A percentile compares a stretch with the other conserved stretches of the same genome.
phyloP scores from a whole-genome alignment of 2,113 vertebrate genomes.

The Oreochromis niloticus region DNA sequence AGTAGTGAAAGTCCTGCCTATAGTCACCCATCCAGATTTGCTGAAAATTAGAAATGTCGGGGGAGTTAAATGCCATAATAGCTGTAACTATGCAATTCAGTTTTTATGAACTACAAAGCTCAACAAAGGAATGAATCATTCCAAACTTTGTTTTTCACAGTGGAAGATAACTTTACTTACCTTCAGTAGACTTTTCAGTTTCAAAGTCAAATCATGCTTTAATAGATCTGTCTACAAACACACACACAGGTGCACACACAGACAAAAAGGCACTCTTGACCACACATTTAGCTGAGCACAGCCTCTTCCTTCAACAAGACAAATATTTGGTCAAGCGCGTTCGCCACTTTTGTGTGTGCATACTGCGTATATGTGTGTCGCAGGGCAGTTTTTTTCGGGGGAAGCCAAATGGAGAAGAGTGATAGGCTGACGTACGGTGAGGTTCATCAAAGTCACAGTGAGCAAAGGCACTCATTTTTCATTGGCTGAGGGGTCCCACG shows the following conservation, averaged over 20 bases:
- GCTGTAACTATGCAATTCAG: background rate
- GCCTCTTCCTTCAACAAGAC: conserved; percentile 92
- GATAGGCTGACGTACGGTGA: conserved; percentile 81
- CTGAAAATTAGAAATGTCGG: background rate
- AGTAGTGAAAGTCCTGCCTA: background rate
- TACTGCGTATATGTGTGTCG: conserved; percentile 59
- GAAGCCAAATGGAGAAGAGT: conserved; percentile 99
- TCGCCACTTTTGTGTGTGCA: conserved; percentile 20
- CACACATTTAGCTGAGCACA: conserved; percentile 77
- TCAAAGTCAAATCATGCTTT: background rate
- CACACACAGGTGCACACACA: background rate
- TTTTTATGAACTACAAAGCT: background rate
- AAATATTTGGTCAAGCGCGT: conserved; percentile 79
- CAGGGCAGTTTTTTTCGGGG: conserved; percentile 68
- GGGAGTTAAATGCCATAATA: background rate
- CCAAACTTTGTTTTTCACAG: background rate
- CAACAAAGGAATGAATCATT: background rate
- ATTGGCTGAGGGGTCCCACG: conserved; percentile 88
- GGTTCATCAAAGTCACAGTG: conserved; percentile 98
- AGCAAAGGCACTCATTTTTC: conserved; percentile 93
- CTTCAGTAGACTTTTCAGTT: background rate
- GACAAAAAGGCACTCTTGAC: conserved; percentile 28
- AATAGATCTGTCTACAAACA: background rate
- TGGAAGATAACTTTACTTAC: background rate
- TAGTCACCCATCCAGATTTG: background rate